A percentile compares a stretch with the other conserved stretches of the same genome.
phyloP scores from a whole-genome alignment of 2,888 invertebrate genomes.

The Strigamia transsilvanica region DNA sequence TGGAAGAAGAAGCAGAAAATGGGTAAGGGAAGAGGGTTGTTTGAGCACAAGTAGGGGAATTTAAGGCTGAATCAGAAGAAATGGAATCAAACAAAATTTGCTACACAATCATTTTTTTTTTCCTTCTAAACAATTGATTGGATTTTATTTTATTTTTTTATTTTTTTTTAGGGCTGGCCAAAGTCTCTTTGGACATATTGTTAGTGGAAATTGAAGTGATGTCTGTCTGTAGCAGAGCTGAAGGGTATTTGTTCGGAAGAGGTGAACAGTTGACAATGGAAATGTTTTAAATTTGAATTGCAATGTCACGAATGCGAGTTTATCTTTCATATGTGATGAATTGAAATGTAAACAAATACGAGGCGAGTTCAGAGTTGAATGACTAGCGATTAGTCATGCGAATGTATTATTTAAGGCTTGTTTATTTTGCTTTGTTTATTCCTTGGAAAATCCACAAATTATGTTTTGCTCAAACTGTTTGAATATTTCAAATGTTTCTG shows the following conservation, averaged over 20 bases:
- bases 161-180: neutral
- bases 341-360: conserved; percentile 17
- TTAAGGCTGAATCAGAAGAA: conserved; percentile 31
- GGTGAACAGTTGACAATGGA: neutral
- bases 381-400: neutral
- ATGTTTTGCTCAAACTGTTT: neutral
- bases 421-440: neutral
- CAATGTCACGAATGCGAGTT: neutral
- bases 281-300: neutral
- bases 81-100: conserved; percentile 45
- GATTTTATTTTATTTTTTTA: neutral
- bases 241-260: neutral
- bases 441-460: neutral
- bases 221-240: neutral
- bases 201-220: conserved; percentile 17
- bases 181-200: neutral
- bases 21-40: neutral
- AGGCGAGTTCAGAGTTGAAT: conserved; percentile 10
- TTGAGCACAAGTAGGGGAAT: conserved; percentile 16
- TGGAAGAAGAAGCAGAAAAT: conserved; percentile 40
- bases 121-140: neutral
- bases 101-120: conserved; percentile 29
- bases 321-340: neutral
- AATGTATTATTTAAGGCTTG: neutral
- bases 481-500: neutral